Conservation (phyloP, 2,113 vertebrate genomes). For the Trichechus manatus region DNA sequence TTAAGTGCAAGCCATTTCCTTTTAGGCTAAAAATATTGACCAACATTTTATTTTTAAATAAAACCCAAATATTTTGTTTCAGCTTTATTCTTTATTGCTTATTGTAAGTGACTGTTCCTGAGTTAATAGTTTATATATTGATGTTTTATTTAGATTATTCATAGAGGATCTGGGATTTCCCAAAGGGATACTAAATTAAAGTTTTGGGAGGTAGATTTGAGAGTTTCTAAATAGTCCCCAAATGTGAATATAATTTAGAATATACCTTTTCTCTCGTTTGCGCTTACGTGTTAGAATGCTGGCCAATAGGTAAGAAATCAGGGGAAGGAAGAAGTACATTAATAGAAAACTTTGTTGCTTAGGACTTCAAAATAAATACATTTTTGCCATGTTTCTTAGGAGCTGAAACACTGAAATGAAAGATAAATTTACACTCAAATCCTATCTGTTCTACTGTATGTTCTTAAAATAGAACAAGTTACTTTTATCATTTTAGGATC, state of each 20-base stretch:
- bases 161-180: neutral
- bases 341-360: neutral
- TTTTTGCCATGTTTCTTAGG: constrained; percentile 2
- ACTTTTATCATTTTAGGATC: constrained; percentile 12
- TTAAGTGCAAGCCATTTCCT: constrained; percentile 18
- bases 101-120: neutral
- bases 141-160: neutral
- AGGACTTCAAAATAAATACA: neutral
- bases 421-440: neutral
- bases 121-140: neutral
- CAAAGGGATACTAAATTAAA: neutral
- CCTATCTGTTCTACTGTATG: neutral
- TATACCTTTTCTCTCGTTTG: neutral
- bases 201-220: neutral
- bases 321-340: neutral
- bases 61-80: neutral
- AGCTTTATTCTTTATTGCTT: neutral
- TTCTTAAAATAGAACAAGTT: constrained; percentile 42
- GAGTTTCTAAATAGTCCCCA: neutral
- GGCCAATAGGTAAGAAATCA: neutral
- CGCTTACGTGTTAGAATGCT: constrained; percentile 14
- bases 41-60: neutral
- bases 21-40: neutral
- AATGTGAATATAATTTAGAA: neutral
- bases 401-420: constrained; percentile 14